These are phyloP conservation scores for Emydocephalus ijimae DNA, from an alignment of 2,113 vertebrate species.

Conservation along the genomic window DNA sequence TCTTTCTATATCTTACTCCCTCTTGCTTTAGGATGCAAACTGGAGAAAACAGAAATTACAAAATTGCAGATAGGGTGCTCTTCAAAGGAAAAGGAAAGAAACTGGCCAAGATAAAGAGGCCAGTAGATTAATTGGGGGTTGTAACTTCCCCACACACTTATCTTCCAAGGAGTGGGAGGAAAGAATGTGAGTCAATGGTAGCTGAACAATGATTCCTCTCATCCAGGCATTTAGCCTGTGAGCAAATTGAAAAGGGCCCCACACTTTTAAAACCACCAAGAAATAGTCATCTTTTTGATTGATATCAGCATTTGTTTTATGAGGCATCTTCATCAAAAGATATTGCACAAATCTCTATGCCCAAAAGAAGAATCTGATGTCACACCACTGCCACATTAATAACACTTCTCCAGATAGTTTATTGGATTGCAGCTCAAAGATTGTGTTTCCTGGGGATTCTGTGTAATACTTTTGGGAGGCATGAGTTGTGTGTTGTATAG, in stretches of 20 bases:
- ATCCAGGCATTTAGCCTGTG: fast-evolving
- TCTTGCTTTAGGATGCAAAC: constrained; percentile 6
- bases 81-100: constrained; percentile 26
- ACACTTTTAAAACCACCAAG: not conserved
- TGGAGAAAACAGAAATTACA: constrained; percentile 19
- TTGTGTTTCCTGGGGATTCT: not conserved
- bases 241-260: not conserved
- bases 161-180: constrained; percentile 2
- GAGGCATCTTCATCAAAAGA: constrained; percentile 25
- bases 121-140: not conserved
- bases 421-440: not conserved
- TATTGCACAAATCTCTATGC: constrained; percentile 38
- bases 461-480: not conserved
- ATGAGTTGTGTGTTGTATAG: not conserved
- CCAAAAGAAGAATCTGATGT: constrained; percentile 43
- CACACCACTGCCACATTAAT: not conserved
- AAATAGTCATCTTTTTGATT: constrained; percentile 25
- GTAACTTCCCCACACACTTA: constrained; percentile 10
- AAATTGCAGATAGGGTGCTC: constrained; percentile 11
- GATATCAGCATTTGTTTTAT: constrained; percentile 51
- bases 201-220: not conserved
- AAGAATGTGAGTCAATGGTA: not conserved
- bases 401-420: not conserved
- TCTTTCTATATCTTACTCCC: not conserved
- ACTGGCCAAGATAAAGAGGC: not conserved